These are phyloP conservation scores for Gadopsis marmoratus DNA, from an alignment of 2,797 vertebrate species.

Conservation along the genomic window DNA sequence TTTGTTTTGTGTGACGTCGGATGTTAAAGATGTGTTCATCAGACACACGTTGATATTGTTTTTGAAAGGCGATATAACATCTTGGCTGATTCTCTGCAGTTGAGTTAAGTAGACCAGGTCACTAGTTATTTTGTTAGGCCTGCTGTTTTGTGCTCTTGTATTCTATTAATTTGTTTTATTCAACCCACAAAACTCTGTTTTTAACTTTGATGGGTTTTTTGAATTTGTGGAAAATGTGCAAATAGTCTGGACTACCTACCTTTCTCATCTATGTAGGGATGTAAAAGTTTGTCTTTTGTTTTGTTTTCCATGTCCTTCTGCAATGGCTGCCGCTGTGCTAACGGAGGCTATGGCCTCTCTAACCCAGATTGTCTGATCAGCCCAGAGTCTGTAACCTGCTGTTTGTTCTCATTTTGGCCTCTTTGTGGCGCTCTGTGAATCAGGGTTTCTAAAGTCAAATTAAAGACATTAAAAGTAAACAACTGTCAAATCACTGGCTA, in stretches of 20 bases:
- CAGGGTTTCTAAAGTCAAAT: constrained; percentile 75
- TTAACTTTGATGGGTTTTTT: constrained; percentile 37
- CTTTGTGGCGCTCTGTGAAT: constrained; percentile 57
- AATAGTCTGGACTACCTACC: constrained; percentile 34
- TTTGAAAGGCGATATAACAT: constrained; percentile 37
- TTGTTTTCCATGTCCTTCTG: constrained; percentile 45
- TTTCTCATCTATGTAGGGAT: constrained; percentile 36
- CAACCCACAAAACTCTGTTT: constrained; percentile 47
- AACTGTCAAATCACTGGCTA: constrained; percentile 48
- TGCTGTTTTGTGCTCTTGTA: constrained; percentile 45
- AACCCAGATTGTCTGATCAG: constrained; percentile 47
- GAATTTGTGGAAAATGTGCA: constrained; percentile 42
- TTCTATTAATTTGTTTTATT: constrained; percentile 34
- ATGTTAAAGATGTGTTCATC: constrained; percentile 26
- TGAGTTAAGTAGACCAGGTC: constrained; percentile 36
- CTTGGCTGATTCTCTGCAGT: constrained; percentile 3
- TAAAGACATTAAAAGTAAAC: constrained; percentile 72
- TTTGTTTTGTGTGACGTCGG: constrained; percentile 46
- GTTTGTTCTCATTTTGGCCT: constrained; percentile 67
- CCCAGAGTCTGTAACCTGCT: constrained; percentile 72
- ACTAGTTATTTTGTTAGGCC: constrained; percentile 24
- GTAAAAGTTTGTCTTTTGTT: constrained; percentile 42
- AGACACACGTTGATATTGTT: constrained; percentile 30
- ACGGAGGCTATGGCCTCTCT: constrained; percentile 43
- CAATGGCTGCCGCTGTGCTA: constrained; percentile 52